These are phyloP conservation scores for Karalla daura DNA, from an alignment of 2,797 vertebrate genomes.

Conservation along the genomic window DNA sequence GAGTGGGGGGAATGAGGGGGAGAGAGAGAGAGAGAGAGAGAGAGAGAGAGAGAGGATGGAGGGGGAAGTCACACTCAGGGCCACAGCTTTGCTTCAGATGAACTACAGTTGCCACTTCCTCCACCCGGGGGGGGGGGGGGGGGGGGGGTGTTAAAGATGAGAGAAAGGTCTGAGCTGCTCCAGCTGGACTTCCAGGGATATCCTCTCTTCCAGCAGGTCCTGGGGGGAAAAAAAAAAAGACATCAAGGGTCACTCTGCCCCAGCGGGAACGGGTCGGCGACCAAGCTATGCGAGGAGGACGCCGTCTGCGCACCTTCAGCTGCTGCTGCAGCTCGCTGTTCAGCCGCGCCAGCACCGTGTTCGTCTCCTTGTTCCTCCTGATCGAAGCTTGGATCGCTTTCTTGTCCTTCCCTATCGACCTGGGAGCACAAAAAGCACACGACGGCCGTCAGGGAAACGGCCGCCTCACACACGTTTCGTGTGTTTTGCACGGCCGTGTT, in stretches of 20 bases:
- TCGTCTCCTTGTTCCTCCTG: conserved; percentile 99
- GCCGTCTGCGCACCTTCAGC: conserved; percentile 88
- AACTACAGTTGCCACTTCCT: conserved; percentile 39
- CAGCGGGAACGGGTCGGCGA: background rate
- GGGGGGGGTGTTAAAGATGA: conserved; percentile 98
- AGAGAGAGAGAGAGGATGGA: conserved; percentile 36
- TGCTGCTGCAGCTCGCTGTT: conserved; percentile 99
- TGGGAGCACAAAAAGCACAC: conserved; percentile 77
- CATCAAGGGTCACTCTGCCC: background rate
- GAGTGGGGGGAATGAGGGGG: conserved; percentile 32
- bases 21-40: too few species aligned
- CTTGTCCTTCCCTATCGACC: conserved; percentile 97
- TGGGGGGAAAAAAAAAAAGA: conserved; percentile 68
- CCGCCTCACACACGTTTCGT: too few species aligned
- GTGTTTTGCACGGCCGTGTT: too few species aligned
- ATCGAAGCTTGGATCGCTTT: conserved; percentile 99
- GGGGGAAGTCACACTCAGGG: conserved; percentile 55
- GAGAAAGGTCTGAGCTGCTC: conserved; percentile 99
- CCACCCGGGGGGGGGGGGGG: conserved; percentile 65
- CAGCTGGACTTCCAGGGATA: conserved; percentile 99
- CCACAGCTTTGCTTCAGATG: conserved; percentile 56
- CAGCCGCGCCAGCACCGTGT: conserved; percentile 97
- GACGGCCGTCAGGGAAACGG: too few species aligned
- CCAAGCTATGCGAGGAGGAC: too few species aligned
- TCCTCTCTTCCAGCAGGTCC: conserved; percentile 99